These are phyloP conservation scores for Zoanthus sociatus DNA, from an alignment of 92 coral and sea anemone genomes.

Conservation along the genomic window DNA sequence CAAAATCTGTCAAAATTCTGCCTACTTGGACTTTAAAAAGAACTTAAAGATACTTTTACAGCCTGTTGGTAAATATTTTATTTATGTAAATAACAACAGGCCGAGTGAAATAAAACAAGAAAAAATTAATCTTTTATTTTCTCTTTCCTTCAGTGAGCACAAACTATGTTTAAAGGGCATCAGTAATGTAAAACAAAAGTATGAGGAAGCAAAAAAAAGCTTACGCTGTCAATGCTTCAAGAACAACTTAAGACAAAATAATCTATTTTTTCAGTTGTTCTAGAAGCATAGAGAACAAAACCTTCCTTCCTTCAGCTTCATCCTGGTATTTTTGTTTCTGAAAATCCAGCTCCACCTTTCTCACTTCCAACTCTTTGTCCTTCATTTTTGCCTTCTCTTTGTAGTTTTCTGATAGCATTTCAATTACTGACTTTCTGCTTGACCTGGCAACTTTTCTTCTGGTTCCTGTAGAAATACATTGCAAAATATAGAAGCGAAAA, in stretches of 20 bases:
- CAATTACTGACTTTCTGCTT: slow-evolving; percentile 55
- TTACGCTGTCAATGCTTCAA: slow-evolving; percentile 44
- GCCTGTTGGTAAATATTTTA: slow-evolving; percentile 71
- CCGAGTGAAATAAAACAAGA: slow-evolving; percentile 58
- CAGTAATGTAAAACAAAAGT: slow-evolving; percentile 48
- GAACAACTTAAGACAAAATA: slow-evolving; percentile 47
- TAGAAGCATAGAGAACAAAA: slow-evolving; percentile 51
- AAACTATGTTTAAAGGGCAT: slow-evolving; percentile 51
- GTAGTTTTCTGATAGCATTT: slow-evolving; percentile 68
- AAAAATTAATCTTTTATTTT: slow-evolving; percentile 55
- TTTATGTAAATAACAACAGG: slow-evolving; percentile 41
- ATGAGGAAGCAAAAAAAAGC: slow-evolving; percentile 59
- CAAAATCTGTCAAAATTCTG: slow-evolving; percentile 69
- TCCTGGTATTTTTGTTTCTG: slow-evolving; percentile 53
- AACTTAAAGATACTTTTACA: slow-evolving; percentile 69
- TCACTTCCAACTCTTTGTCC: slow-evolving; percentile 60
- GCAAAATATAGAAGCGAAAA: slow-evolving; percentile 1
- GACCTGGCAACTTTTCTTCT: slow-evolving; percentile 36
- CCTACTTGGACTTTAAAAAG: slow-evolving; percentile 75
- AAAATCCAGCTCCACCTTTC: slow-evolving; percentile 65
- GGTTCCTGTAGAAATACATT: slow-evolving; percentile 16
- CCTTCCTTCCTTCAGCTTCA: slow-evolving; percentile 65
- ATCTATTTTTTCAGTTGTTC: slow-evolving; percentile 45
- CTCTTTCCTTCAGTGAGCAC: slow-evolving; percentile 49
- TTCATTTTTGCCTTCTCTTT: slow-evolving; percentile 62